phyloP scores from a whole-genome alignment of 2,888 invertebrate genomes.

The Lycia hirtaria region DNA sequence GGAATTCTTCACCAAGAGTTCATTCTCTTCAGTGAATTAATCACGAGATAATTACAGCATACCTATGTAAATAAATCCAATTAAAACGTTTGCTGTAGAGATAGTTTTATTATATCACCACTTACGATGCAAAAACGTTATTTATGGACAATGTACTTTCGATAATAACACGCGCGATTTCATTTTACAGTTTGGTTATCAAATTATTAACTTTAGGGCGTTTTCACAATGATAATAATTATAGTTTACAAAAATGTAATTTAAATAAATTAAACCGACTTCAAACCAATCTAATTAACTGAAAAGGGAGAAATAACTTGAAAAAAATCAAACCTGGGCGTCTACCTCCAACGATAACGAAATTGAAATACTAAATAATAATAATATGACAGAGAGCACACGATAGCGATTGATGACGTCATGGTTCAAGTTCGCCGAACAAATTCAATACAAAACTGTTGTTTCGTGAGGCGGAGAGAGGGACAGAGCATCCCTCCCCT shows the following conservation, averaged over 20 bases:
- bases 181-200: conserved; percentile 20
- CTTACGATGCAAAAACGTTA: conserved; percentile 20
- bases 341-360: too few relatives aligned
- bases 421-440: too few relatives aligned
- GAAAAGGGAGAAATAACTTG: too few relatives aligned
- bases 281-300: too few relatives aligned
- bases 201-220: conserved; percentile 21
- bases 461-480: too few relatives aligned
- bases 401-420: too few relatives aligned
- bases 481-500: too few relatives aligned
- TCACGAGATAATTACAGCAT: conserved; percentile 1
- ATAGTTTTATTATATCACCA: conserved; percentile 1
- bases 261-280: too few relatives aligned
- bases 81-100: conserved; percentile 5
- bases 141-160: conserved; percentile 36
- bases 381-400: too few relatives aligned
- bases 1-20: neutral
- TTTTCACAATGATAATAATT: neutral
- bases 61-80: conserved; percentile 12
- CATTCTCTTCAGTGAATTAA: conserved; percentile 14
- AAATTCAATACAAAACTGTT: too few relatives aligned
- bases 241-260: neutral
- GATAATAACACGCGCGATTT: conserved; percentile 32
- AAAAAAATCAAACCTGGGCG: too few relatives aligned
- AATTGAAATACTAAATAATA: too few relatives aligned